Percentiles rank a stretch among this genome's conserved stretches.
These are phyloP conservation scores for Dolichallabes microphthalmus DNA, from an alignment of 2,113 vertebrate genomes.

Conservation along the genomic window DNA sequence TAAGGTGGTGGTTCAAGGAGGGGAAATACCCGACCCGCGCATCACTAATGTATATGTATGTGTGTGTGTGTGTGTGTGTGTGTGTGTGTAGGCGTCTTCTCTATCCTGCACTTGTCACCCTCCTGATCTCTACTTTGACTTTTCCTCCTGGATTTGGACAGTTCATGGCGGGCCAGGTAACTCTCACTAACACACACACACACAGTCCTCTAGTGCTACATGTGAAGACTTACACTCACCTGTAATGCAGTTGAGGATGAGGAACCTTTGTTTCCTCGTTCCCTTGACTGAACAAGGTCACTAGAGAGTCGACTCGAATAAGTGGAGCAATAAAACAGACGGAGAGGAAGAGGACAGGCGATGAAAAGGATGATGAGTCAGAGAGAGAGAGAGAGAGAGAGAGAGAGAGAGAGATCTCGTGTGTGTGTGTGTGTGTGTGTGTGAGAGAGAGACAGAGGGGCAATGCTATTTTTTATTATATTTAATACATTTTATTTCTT, in stretches of 20 bases:
- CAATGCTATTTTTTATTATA: neutral
- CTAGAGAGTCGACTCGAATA: too few relatives aligned
- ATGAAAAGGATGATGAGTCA: constrained; percentile 29
- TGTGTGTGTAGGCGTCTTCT: constrained; percentile 43
- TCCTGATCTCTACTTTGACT: constrained; percentile 53
- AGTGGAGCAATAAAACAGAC: neutral
- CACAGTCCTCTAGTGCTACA: too few relatives aligned
- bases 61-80: constrained; percentile 30
- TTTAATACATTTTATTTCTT: neutral
- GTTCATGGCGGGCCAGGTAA: constrained; percentile 57
- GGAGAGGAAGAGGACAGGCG: constrained; percentile 2
- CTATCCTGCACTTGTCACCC: constrained; percentile 51
- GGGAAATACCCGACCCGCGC: too few relatives aligned
- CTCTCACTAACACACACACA: neutral
- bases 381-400: neutral
- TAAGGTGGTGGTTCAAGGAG: too few relatives aligned
- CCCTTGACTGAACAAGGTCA: too few relatives aligned
- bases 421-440: neutral
- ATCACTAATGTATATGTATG: neutral
- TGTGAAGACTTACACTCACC: too few relatives aligned
- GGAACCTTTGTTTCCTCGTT: too few relatives aligned
- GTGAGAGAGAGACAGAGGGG: neutral
- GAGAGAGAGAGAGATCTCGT: neutral
- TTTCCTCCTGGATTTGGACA: constrained; percentile 55
- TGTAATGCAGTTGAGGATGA: too few relatives aligned